Percentiles rank a stretch among this genome's conserved stretches.
These are phyloP conservation scores for Limnothrissa miodon DNA, from an alignment of 2,113 vertebrate genomes.

Conservation along the genomic window DNA sequence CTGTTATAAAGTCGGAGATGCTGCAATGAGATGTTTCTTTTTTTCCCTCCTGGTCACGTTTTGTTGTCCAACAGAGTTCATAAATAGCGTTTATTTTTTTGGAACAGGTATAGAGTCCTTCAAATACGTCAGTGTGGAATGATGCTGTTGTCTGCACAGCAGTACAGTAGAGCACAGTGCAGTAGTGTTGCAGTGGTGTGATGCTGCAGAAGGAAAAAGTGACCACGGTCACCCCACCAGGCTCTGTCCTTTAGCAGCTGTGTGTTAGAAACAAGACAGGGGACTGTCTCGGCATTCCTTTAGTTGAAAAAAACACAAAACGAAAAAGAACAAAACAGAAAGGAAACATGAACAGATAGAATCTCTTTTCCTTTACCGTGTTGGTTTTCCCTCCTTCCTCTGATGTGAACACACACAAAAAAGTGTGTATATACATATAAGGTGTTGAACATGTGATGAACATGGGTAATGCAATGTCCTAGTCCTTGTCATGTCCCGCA, in stretches of 20 bases:
- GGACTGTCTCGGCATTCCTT: constrained; percentile 15
- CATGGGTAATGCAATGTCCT: constrained; percentile 38
- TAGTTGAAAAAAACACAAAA: not conserved
- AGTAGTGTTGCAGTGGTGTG: constrained; percentile 40
- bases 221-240: not conserved
- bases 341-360: not conserved
- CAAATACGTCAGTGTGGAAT: constrained; percentile 33
- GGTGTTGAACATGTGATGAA: constrained; percentile 39
- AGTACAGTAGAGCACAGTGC: constrained; percentile 61
- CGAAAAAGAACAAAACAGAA: not conserved
- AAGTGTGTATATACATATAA: constrained; percentile 15
- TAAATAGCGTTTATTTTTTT: constrained; percentile 35
- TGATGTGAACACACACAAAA: constrained; percentile 13
- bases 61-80: constrained; percentile 23
- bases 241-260: not conserved
- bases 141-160: constrained; percentile 38
- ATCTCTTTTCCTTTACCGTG: constrained; percentile 16
- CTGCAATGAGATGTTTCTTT: not conserved
- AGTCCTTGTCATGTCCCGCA: constrained; percentile 18
- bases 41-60: not conserved
- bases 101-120: not conserved
- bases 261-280: not conserved
- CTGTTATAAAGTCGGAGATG: not conserved
- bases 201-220: not conserved
- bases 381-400: not conserved